phyloP scores from a whole-genome alignment of 2,888 invertebrate species.

The Drosophila flavopinicola region DNA sequence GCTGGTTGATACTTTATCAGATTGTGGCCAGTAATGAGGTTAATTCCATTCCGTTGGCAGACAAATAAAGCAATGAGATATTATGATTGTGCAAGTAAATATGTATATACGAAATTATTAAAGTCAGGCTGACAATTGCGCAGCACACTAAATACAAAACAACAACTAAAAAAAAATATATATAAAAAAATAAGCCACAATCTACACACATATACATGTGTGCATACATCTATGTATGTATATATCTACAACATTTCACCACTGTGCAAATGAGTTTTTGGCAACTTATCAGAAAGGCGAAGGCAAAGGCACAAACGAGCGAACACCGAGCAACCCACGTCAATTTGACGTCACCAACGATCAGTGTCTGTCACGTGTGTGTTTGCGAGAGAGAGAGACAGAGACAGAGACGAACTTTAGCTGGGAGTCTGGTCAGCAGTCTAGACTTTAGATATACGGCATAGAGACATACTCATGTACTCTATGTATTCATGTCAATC shows the following conservation, averaged over 20 bases:
- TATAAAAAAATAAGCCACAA: constrained; percentile 11
- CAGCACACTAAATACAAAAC: constrained; percentile 42
- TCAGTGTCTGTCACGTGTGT: constrained; percentile 45
- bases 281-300: constrained; percentile 52
- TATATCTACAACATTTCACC: constrained; percentile 55
- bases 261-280: constrained; percentile 58
- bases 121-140: constrained; percentile 64
- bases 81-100: constrained; percentile 49
- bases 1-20: constrained; percentile 32
- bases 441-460: constrained; percentile 24
- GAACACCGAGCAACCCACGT: constrained; percentile 9
- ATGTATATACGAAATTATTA: constrained; percentile 26
- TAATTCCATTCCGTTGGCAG: constrained; percentile 28
- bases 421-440: constrained; percentile 29
- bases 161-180: too few species aligned
- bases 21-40: constrained; percentile 4
- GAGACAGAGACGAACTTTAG: background rate
- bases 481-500: constrained; percentile 43
- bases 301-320: constrained; percentile 11
- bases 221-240: background rate
- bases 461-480: constrained; percentile 13
- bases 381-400: background rate
- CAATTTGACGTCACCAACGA: constrained; percentile 63
- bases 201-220: constrained; percentile 10
- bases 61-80: constrained; percentile 50